Conservation (phyloP, 2,797 vertebrate genomes). For the Cuculus canorus region DNA sequence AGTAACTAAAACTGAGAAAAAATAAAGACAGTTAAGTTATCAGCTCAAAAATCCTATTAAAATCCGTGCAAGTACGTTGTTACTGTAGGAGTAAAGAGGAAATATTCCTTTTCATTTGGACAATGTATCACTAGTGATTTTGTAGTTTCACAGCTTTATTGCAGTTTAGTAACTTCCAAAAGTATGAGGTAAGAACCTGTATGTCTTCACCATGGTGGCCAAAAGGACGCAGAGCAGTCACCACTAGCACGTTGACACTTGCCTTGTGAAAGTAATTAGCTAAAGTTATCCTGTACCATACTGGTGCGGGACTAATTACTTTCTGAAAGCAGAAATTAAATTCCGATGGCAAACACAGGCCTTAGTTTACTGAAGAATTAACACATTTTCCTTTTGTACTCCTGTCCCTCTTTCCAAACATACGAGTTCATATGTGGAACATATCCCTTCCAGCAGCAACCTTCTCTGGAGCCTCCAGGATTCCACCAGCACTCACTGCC, state of each 20-base stretch:
- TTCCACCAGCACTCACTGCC: rapidly evolving
- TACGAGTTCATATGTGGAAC: rapidly evolving
- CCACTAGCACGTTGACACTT: background rate
- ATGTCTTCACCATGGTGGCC: background rate
- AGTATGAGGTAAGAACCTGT: background rate
- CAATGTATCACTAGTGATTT: background rate
- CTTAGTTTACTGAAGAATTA: background rate
- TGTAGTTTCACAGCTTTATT: background rate
- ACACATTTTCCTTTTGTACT: rapidly evolving
- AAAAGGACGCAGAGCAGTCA: background rate
- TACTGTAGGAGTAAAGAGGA: background rate
- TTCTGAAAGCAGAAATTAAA: background rate
- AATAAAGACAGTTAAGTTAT: background rate
- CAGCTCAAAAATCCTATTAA: background rate
- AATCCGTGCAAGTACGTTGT: background rate
- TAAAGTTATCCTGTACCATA: background rate
- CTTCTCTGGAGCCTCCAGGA: background rate
- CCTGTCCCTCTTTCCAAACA: background rate
- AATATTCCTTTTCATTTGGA: background rate
- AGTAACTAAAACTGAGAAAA: background rate
- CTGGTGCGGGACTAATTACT: background rate
- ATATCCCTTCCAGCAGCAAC: background rate
- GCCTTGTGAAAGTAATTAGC: background rate
- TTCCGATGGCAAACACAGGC: background rate
- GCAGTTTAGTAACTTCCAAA: background rate